Evolutionary conservation across 53 echinoderm and acorn worm genomes (phyloP), one percentile per base, ranked within the genome.

Genomic region (Temnopleurus reevesii): DNA sequence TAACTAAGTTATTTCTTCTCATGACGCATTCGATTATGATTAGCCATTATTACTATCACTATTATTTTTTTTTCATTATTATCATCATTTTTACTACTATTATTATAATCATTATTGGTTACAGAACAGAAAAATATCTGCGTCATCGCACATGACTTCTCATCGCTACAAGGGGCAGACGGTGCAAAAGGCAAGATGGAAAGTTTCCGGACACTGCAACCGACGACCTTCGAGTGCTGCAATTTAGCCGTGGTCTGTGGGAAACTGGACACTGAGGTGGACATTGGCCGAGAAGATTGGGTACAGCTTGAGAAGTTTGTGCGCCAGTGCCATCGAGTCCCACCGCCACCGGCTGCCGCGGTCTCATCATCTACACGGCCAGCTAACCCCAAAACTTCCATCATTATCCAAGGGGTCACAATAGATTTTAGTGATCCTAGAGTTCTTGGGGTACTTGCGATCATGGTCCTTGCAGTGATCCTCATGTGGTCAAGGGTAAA

Each of bases 81-180:
- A 28, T 12, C 8, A 71, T n/a, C 8, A 28, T 71, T 33, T 71
- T 31, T 13, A 6, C 19, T 33, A 12, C 8, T 33, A 4, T 5
- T 29, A 28, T 8, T 30, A 4, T 33, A 7, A n/a, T n/a, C n/a
- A n/a, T n/a, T n/a, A n/a, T 33, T 28, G 4, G 8, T 8, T 83
- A 36, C 61, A 85, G 85, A 60, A 27, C 44, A 45, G 27, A 24
- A 44, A 21, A 85, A 85, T 28, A 45, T 85, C 0, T 59, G 25
- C 25, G 85, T 85, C 43, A 43, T 85, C 18, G 85, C 60, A 41
- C 85, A 85, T 85, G 85, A 85, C 85, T 85, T 85, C 46, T 28
- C 60, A 4, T 85, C 59, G 85, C 85, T 60, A 17, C 23, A 44
- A 27, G 30, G 30, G 18, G 29, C 83, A 36, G 23, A 31, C 8